Conservation (phyloP, 2,888 invertebrate species). For the Nomada lathburiana region DNA sequence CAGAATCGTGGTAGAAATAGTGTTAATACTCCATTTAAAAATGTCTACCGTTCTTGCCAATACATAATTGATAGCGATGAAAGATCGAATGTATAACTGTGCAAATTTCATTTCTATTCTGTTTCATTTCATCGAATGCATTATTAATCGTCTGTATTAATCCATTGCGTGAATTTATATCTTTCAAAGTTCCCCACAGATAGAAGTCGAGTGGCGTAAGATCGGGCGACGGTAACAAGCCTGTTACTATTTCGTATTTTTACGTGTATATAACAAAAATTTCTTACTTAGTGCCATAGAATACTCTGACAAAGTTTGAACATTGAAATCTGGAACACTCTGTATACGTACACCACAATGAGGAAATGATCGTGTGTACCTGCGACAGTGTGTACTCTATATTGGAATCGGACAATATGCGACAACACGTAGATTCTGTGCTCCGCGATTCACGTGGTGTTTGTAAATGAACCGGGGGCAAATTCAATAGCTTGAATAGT, state of each 20-base stretch:
- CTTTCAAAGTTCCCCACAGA: neutral
- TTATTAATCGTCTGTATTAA: neutral
- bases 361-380: slow-evolving; percentile 18
- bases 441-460: slow-evolving; percentile 14
- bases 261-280: too few species aligned
- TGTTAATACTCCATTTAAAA: neutral
- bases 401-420: slow-evolving; percentile 27
- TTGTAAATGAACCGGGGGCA: slow-evolving; percentile 22
- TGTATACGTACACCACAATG: neutral
- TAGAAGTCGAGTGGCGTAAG: neutral
- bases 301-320: neutral
- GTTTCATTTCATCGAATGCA: neutral
- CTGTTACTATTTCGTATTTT: neutral
- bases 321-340: neutral
- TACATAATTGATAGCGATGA: neutral
- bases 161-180: neutral
- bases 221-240: neutral
- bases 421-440: slow-evolving; percentile 20
- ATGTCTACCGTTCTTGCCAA: neutral
- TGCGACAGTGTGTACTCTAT: neutral
- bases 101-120: neutral
- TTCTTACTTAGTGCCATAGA: too few species aligned
- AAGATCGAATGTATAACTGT: neutral
- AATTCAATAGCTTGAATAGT: slow-evolving; percentile 15
- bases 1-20: too few species aligned